phyloP scores from a whole-genome alignment of 2,888 invertebrate genomes.

The Tenodera sinensis region DNA sequence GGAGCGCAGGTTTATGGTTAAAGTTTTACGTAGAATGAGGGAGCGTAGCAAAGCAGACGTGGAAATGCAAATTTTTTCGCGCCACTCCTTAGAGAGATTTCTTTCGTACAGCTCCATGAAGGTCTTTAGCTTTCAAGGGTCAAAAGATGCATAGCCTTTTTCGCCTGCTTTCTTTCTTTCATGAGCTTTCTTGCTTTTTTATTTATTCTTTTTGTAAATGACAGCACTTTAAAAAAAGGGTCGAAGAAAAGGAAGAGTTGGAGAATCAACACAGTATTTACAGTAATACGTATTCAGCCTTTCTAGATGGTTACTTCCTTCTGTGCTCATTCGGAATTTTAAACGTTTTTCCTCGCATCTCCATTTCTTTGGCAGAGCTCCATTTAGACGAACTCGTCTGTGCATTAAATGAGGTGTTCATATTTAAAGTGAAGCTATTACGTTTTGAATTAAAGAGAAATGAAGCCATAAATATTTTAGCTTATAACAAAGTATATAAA shows the following conservation, averaged over 20 bases:
- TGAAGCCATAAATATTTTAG: not conserved
- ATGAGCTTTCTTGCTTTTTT: not conserved
- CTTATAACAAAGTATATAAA: not conserved
- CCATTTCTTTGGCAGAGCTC: not conserved
- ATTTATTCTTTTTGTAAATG: not conserved
- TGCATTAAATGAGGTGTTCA: not conserved
- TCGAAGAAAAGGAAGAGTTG: not conserved
- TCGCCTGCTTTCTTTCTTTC: not conserved
- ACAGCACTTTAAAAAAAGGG: not conserved
- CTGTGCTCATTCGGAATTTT: not conserved
- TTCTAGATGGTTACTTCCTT: not conserved
- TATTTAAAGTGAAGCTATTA: not conserved
- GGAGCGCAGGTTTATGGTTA: not conserved
- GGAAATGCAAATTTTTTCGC: not conserved
- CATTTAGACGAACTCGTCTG: not conserved
- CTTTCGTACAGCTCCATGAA: not conserved
- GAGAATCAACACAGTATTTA: not conserved
- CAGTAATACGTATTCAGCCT: not conserved
- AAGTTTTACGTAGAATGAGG: not conserved
- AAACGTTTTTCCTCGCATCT: not conserved
- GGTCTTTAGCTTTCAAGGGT: not conserved
- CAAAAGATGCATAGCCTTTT: not conserved
- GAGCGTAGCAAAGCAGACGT: not conserved
- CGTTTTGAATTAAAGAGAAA: not conserved
- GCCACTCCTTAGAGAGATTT: not conserved